Evolutionary conservation across 2,888 invertebrate species (phyloP).

Genomic region (Linnaemya tessellans): DNA sequence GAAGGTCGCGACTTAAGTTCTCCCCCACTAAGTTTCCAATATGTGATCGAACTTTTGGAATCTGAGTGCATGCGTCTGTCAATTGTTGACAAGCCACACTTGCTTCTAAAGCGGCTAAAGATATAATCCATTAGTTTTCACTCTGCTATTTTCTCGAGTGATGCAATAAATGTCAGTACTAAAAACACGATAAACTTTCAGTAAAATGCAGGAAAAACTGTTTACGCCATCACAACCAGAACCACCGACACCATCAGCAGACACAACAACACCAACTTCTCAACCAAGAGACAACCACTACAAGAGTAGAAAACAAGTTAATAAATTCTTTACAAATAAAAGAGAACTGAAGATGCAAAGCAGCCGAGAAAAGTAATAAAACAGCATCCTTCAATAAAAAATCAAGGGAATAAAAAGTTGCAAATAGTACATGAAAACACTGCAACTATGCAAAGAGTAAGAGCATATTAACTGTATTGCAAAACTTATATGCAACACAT

Average conservation of each 20-base stretch:
- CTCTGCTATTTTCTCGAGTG: neutral
- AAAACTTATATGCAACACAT: slow-evolving; percentile 48
- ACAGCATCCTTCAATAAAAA: slow-evolving; percentile 28
- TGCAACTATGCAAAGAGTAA: slow-evolving; percentile 25
- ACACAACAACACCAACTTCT: slow-evolving; percentile 3
- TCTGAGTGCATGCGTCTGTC: no score
- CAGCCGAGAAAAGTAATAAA: neutral
- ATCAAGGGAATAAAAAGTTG: slow-evolving; percentile 40
- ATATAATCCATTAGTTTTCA: no score
- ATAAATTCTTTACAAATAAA: slow-evolving; percentile 47
- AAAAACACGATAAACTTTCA: slow-evolving; percentile 29
- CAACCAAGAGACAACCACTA: slow-evolving; percentile 14
- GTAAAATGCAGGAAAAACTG: slow-evolving; percentile 26
- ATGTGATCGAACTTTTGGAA: no score
- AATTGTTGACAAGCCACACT: no score
- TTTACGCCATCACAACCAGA: slow-evolving; percentile 17
- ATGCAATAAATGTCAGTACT: slow-evolving; percentile 7
- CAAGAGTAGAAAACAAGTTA: slow-evolving; percentile 37
- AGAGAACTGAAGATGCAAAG: slow-evolving; percentile 8
- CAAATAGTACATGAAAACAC: slow-evolving; percentile 10
- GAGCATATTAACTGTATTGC: slow-evolving; percentile 9
- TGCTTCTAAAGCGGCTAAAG: no score
- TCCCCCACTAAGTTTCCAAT: no score
- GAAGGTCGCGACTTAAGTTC: no score
- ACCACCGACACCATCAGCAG: slow-evolving; percentile 8